Evolutionary conservation across 1,140 invertebrate genomes (phyloP).

Genomic region (Eupristina koningsbergeri): DNA sequence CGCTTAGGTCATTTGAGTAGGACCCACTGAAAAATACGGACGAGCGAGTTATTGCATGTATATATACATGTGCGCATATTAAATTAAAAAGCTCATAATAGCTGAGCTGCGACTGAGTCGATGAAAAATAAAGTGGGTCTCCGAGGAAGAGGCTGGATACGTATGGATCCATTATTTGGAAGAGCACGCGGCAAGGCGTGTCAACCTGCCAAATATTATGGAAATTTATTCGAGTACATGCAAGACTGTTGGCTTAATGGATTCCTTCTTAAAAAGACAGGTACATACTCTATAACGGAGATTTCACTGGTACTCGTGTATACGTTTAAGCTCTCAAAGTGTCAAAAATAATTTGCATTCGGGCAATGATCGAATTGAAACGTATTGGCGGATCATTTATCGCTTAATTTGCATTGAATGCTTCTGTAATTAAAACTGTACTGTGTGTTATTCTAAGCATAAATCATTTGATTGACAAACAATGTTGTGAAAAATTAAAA

Average conservation of each 20-base stretch:
- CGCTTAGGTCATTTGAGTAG: neutral
- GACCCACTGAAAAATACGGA: too few relatives aligned
- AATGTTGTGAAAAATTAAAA: too few relatives aligned
- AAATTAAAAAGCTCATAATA: constrained; percentile 36
- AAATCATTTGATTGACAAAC: too few relatives aligned
- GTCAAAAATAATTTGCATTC: constrained; percentile 45
- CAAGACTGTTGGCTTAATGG: constrained; percentile 57
- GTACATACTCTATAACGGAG: constrained; percentile 15
- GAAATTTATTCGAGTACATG: constrained; percentile 65
- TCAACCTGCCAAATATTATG: constrained; percentile 69
- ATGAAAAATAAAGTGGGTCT: constrained; percentile 18
- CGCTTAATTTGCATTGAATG: constrained; percentile 22
- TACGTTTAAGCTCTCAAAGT: constrained; percentile 12
- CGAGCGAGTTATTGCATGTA: constrained; percentile 34
- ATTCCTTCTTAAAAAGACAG: constrained; percentile 53
- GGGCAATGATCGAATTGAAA: constrained; percentile 37
- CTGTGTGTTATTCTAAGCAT: too few relatives aligned
- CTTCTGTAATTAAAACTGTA: too few relatives aligned
- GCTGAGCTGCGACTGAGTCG: constrained; percentile 6
- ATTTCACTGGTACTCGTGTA: constrained; percentile 5
- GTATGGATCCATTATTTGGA: constrained; percentile 45
- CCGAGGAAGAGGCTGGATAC: constrained; percentile 15
- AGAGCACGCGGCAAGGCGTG: constrained; percentile 56
- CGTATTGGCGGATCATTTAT: constrained; percentile 3
- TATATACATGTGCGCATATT: constrained; percentile 22